Evolutionary conservation across 2,797 vertebrate genomes (phyloP).

Genomic region (Semotilus atromaculatus): DNA sequence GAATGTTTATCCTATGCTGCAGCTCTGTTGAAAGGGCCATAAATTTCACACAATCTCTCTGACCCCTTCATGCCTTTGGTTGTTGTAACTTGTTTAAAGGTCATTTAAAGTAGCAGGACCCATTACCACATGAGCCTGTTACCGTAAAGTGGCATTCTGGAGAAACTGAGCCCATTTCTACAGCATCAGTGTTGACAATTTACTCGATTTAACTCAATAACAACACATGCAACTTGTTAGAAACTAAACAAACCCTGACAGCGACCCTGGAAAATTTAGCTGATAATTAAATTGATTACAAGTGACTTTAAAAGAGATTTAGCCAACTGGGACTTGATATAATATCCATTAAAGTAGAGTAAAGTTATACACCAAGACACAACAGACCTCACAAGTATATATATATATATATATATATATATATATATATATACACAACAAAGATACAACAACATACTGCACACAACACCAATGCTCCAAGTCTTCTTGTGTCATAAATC

Average conservation of each 20-base stretch:
- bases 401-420: too few relatives aligned
- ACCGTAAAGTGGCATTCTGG: background rate
- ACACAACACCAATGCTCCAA: background rate
- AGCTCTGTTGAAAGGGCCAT: background rate
- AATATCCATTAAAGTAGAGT: background rate
- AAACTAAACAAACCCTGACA: slow-evolving; percentile 64
- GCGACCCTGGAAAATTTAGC: slow-evolving; percentile 61
- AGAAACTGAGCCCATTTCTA: slow-evolving; percentile 46
- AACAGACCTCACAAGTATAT: background rate
- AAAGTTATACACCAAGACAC: slow-evolving; percentile 17
- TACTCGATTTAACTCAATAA: slow-evolving; percentile 71
- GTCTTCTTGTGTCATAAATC: background rate
- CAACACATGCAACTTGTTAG: slow-evolving; percentile 64
- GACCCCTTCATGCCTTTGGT: slow-evolving; percentile 22
- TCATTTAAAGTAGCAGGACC: slow-evolving; percentile 26
- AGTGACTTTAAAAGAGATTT: slow-evolving; percentile 63
- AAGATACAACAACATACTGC: background rate
- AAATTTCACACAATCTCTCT: slow-evolving; percentile 12
- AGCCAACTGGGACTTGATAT: background rate
- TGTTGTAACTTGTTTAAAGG: slow-evolving; percentile 34
- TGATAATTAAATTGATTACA: slow-evolving; percentile 69
- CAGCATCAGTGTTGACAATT: slow-evolving; percentile 59
- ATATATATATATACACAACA: background rate
- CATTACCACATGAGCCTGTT: background rate
- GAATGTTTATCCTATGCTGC: slow-evolving; percentile 4